Base-by-base conservation (phyloP, 2,797 vertebrate species). In the Scolopax rusticola region DNA sequence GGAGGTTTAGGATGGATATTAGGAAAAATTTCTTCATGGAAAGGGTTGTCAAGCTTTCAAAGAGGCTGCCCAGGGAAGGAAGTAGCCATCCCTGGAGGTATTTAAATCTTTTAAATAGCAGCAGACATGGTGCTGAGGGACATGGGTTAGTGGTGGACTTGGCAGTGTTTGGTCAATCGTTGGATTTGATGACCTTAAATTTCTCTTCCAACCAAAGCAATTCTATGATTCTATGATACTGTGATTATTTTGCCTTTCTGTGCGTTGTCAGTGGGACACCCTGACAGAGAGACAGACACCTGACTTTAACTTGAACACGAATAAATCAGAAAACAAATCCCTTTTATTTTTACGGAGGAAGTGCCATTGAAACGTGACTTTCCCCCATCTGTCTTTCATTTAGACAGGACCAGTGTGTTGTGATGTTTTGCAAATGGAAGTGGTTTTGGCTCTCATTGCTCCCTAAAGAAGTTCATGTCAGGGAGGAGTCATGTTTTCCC, bases 241-340 rank as follows among this genome's bases (percentile, higher is more conserved):
- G 41, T 33, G 60, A 41, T 63, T 63, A 45, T 60, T 67, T 56
- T 51, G 23, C 67, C 12, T 43, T 61, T 13, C 78, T 63, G 45
- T 1, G 3, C 24, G 7, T 11, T 32, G 19, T 47, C 51, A 36
- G 7, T n/a, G 14, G 28, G 33, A 75, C n/a, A 33, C 3, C 18
- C 27, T 2, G 21, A 38, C 7, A 21, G 32, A 82, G 17, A 32
- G 3, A 18, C 9, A 70, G 32, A 43, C 0, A 1, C 17, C 45
- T 69, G 36, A 50, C 13, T 18, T 80, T 18, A 60, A 56, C 2
- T 16, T 3, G 27, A 73, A 61, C 1, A 0, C 2, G 11, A 75
- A 75, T 27, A 59, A 77, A 84, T 1, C 5, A n/a, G 64, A 45
- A 87, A 78, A 54, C 7, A 33, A 90, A 80, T 2, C 3, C 1